A percentile compares a stretch with the other conserved stretches of the same genome.
These are phyloP conservation scores for Odontamblyopus lacepedii DNA, from an alignment of 2,797 vertebrate genomes.

Conservation along the genomic window DNA sequence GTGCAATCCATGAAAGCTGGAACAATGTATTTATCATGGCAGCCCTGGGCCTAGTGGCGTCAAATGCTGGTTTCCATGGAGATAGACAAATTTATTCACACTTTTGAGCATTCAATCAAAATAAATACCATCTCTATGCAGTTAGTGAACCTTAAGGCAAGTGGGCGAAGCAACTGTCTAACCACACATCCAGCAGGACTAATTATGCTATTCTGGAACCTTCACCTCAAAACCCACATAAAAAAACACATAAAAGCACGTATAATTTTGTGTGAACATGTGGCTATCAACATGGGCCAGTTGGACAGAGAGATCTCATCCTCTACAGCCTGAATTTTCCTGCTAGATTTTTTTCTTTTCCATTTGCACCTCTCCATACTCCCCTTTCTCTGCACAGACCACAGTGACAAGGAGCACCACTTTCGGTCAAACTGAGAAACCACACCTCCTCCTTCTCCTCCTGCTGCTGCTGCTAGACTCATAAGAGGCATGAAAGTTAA, in stretches of 20 bases:
- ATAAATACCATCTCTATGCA: no score
- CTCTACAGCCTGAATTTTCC: constrained; percentile 50
- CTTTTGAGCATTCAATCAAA: no score
- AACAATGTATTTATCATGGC: no score
- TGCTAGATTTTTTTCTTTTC: constrained; percentile 76
- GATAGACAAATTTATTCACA: no score
- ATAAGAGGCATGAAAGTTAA: constrained; percentile 47
- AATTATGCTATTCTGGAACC: constrained; percentile 23
- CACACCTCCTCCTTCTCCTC: constrained; percentile 4
- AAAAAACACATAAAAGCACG: constrained; percentile 10
- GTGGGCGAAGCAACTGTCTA: constrained; percentile 25
- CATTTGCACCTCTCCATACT: constrained; percentile 76
- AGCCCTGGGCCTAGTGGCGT: no score
- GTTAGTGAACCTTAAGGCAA: neutral
- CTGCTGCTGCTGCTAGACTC: neutral
- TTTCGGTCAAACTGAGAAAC: constrained; percentile 42
- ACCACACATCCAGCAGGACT: constrained; percentile 15
- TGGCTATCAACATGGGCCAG: constrained; percentile 48
- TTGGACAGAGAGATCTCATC: constrained; percentile 43
- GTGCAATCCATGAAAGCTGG: no score
- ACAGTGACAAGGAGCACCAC: constrained; percentile 68
- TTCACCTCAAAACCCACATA: constrained; percentile 14
- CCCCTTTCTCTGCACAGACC: constrained; percentile 47
- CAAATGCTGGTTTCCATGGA: no score
- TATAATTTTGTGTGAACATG: constrained; percentile 21